Conservation (phyloP, 2,797 vertebrate species). For the Anabas testudineus region DNA sequence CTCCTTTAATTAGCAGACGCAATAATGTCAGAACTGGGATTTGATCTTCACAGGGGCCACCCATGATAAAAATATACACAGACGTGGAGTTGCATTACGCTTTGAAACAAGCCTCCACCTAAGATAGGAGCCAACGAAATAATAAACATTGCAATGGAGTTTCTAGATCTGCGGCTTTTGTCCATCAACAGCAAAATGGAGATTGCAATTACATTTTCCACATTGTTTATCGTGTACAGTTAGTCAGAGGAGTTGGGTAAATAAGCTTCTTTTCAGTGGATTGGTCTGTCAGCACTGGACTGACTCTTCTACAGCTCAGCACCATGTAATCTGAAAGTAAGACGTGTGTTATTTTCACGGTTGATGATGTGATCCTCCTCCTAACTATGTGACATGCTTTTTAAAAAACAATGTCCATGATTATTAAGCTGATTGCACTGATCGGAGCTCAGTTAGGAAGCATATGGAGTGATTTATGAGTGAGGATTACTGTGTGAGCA, state of each 20-base stretch:
- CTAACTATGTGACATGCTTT: not conserved
- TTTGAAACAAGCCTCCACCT: not conserved
- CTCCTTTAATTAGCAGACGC: constrained; percentile 23
- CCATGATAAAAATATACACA: constrained; percentile 14
- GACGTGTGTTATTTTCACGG: not conserved
- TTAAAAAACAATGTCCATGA: not conserved
- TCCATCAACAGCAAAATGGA: constrained; percentile 42
- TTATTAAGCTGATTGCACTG: not conserved
- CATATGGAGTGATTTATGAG: too few relatives aligned
- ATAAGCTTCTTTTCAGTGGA: constrained; percentile 25
- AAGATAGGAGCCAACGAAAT: constrained; percentile 13
- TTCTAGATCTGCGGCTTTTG: constrained; percentile 22
- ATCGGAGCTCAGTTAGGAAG: not conserved
- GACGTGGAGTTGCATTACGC: not conserved
- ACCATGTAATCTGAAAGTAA: not conserved
- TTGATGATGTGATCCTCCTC: not conserved
- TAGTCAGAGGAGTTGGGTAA: constrained; percentile 24
- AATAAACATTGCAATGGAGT: constrained; percentile 37
- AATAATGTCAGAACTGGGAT: constrained; percentile 8
- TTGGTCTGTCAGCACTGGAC: constrained; percentile 21
- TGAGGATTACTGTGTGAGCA: too few relatives aligned
- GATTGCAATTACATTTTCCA: constrained; percentile 47
- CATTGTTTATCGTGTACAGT: constrained; percentile 39
- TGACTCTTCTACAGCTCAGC: constrained; percentile 4
- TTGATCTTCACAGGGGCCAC: constrained; percentile 42